Percentiles rank a stretch among this genome's conserved stretches.
Conservation (phyloP, 2,888 invertebrate species). For the Pheosia gnoma region DNA sequence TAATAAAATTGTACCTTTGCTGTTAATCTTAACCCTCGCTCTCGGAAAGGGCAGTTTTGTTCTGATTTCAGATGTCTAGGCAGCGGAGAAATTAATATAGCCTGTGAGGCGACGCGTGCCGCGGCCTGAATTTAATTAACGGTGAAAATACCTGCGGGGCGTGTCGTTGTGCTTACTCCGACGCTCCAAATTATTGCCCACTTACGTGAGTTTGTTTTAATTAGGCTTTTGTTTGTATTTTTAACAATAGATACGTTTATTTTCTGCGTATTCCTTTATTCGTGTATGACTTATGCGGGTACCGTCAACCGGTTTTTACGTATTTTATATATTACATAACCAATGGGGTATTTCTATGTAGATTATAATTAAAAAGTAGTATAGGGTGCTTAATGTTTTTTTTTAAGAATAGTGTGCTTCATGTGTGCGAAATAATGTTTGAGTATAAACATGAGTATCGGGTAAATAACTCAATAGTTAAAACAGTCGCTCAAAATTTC, state of each 20-base stretch:
- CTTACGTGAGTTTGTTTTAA: conserved; percentile 32
- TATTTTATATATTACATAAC: not conserved
- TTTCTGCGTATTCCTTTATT: not conserved
- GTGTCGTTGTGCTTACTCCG: conserved; percentile 36
- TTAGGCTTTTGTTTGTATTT: conserved; percentile 20
- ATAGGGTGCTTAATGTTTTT: too few relatives aligned
- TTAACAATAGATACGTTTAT: conserved; percentile 4
- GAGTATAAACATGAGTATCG: too few relatives aligned
- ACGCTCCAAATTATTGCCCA: conserved; percentile 26
- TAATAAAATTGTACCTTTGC: conserved; percentile 78
- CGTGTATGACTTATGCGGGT: not conserved
- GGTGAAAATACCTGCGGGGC: conserved; percentile 42
- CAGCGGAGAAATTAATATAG: conserved; percentile 53
- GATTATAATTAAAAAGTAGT: too few relatives aligned
- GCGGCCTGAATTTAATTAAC: conserved; percentile 54
- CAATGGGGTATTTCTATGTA: too few relatives aligned
- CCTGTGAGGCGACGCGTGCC: conserved; percentile 46
- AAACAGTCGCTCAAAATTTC: too few relatives aligned
- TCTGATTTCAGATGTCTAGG: conserved; percentile 62
- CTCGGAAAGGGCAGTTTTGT: conserved; percentile 56
- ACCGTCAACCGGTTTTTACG: not conserved
- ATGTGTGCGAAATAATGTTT: too few relatives aligned
- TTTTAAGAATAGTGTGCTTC: too few relatives aligned
- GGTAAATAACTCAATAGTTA: too few relatives aligned
- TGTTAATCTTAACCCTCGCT: conserved; percentile 75